phyloP scores from a whole-genome alignment of 2,888 invertebrate genomes.

The Congeria kusceri region DNA sequence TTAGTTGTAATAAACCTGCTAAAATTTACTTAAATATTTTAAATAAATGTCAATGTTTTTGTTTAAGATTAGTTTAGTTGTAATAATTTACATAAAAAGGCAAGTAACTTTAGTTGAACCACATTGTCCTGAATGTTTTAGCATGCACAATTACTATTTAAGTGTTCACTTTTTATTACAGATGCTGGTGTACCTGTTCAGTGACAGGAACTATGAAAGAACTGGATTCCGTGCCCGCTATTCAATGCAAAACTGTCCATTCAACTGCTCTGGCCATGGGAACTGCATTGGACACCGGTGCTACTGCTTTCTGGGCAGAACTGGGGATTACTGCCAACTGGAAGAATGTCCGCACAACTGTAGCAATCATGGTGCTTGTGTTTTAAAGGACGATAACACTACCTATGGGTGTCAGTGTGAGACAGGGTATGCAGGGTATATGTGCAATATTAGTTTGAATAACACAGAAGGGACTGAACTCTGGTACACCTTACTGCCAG shows the following conservation, averaged over 20 bases:
- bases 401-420: slow-evolving; percentile 81
- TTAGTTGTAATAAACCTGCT: no score
- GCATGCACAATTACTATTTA: no score
- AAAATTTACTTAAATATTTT: no score
- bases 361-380: slow-evolving; percentile 87
- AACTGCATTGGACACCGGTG: slow-evolving; percentile 90
- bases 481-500: slow-evolving; percentile 89
- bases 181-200: slow-evolving; percentile 97
- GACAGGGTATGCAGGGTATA: slow-evolving; percentile 83
- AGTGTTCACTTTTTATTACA: slow-evolving; percentile 88
- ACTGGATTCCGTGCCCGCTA: slow-evolving; percentile 96
- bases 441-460: slow-evolving; percentile 82
- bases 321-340: slow-evolving; percentile 93
- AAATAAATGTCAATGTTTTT: no score
- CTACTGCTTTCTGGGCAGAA: slow-evolving; percentile 93
- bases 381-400: slow-evolving; percentile 56
- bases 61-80: no score
- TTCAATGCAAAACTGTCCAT: slow-evolving; percentile 92
- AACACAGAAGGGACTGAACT: slow-evolving; percentile 88
- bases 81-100: no score
- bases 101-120: no score
- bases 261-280: slow-evolving; percentile 93
- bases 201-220: slow-evolving; percentile 97
- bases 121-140: no score
- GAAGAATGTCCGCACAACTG: slow-evolving; percentile 94